phyloP scores from a whole-genome alignment of 2,113 vertebrate species.

The Bungarus multicinctus region DNA sequence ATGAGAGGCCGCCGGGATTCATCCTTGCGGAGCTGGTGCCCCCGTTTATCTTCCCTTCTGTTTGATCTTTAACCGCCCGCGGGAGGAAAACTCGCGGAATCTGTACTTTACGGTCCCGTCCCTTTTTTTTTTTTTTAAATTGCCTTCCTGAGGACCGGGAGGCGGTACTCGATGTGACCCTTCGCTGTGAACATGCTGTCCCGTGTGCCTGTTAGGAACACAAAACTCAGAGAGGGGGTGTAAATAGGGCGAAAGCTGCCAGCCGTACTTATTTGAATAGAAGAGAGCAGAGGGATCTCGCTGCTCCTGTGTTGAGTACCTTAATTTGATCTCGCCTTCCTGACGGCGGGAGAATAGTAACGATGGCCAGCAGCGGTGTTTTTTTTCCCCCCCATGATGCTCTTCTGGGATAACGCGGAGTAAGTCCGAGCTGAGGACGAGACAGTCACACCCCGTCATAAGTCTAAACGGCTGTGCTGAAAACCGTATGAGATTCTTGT shows the following conservation, averaged over 20 bases:
- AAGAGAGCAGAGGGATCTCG: not conserved
- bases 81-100: not conserved
- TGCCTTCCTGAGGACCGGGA: not conserved
- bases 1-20: not conserved
- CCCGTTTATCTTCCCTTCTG: not conserved
- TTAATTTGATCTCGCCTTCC: not conserved
- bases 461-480: conserved; percentile 53
- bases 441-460: not conserved
- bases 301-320: not conserved
- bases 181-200: not conserved
- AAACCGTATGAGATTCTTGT: not conserved
- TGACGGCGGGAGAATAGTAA: conserved; percentile 29
- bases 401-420: conserved; percentile 19
- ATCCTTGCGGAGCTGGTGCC: not conserved
- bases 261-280: not conserved
- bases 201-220: not conserved
- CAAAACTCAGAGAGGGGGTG: not conserved
- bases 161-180: not conserved
- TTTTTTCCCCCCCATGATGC: not conserved
- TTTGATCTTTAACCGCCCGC: not conserved
- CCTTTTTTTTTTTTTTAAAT: not conserved
- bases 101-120: not conserved
- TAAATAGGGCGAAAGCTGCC: not conserved
- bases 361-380: conserved; percentile 26
- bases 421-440: conserved; percentile 8